Evolutionary conservation across 2,888 invertebrate genomes (phyloP).

Genomic region (Pomacea canaliculata): DNA sequence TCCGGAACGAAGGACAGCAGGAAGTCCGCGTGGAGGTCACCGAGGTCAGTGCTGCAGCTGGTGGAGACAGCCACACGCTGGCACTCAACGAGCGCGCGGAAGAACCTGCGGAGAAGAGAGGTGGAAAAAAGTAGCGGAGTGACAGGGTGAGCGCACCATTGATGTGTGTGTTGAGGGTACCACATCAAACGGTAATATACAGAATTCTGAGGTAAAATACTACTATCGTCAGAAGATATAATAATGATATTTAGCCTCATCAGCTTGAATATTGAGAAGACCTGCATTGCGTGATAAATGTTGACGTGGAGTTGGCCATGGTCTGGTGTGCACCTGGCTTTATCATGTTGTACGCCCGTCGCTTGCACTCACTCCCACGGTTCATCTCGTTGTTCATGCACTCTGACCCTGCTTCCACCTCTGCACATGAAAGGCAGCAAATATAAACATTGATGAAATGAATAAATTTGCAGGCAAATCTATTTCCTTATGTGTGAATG

Average conservation of each 20-base stretch:
- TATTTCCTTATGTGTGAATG: too few species aligned
- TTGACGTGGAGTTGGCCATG: conserved; percentile 24
- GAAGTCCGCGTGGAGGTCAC: conserved; percentile 34
- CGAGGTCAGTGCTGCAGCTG: conserved; percentile 24
- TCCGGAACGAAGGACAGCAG: conserved; percentile 34
- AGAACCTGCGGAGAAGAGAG: conserved; percentile 19
- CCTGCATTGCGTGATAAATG: conserved; percentile 31
- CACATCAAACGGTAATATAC: too few species aligned
- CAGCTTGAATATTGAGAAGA: not conserved
- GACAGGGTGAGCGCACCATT: not conserved
- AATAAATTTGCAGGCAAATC: too few species aligned
- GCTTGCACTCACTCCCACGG: conserved; percentile 18
- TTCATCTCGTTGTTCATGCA: conserved; percentile 31
- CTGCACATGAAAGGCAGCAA: conserved; percentile 6
- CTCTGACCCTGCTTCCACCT: conserved; percentile 19
- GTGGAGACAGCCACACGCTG: conserved; percentile 27
- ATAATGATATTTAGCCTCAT: too few species aligned
- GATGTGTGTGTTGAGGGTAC: too few species aligned
- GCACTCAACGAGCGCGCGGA: conserved; percentile 31
- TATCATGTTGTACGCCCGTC: conserved; percentile 23
- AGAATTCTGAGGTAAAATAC: too few species aligned
- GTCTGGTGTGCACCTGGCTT: conserved; percentile 26
- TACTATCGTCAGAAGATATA: too few species aligned
- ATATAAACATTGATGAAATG: too few species aligned
- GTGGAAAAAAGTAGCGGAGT: not conserved